phyloP scores from a whole-genome alignment of 2,797 vertebrate genomes.

The Girardinus metallicus region DNA sequence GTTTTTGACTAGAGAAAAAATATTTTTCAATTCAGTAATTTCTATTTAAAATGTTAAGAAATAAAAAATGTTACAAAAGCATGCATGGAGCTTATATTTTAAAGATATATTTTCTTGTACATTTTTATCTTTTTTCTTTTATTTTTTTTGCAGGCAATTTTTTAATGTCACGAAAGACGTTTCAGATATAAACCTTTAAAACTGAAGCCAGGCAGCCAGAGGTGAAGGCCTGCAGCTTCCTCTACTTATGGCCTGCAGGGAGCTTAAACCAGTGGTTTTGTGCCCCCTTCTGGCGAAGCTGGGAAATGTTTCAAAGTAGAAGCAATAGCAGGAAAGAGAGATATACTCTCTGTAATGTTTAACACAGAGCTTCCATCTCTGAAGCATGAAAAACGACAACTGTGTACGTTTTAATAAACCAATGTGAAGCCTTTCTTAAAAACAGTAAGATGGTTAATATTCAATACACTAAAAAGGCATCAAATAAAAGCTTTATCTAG shows the following conservation, averaged over 20 bases:
- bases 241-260: constrained; percentile 9
- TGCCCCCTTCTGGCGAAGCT: constrained; percentile 88
- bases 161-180: not conserved
- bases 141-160: not conserved
- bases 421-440: not conserved
- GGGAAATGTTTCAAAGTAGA: constrained; percentile 64
- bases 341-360: not conserved
- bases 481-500: not conserved
- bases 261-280: constrained; percentile 75
- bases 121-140: not conserved
- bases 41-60: not conserved
- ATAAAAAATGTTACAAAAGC: not conserved
- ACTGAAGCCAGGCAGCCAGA: constrained; percentile 2
- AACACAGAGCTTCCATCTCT: constrained; percentile 6
- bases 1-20: not conserved
- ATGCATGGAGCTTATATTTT: not conserved
- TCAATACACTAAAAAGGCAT: not conserved
- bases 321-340: constrained; percentile 24
- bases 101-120: not conserved
- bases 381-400: not conserved
- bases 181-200: not conserved
- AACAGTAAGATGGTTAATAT: not conserved
- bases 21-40: not conserved
- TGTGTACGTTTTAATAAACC: not conserved
- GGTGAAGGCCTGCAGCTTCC: constrained; percentile 37